Percentiles rank a stretch among this genome's conserved stretches.
These are phyloP conservation scores for Eulacestoma nigropectus DNA, from an alignment of 2,113 vertebrate species.

Conservation along the genomic window DNA sequence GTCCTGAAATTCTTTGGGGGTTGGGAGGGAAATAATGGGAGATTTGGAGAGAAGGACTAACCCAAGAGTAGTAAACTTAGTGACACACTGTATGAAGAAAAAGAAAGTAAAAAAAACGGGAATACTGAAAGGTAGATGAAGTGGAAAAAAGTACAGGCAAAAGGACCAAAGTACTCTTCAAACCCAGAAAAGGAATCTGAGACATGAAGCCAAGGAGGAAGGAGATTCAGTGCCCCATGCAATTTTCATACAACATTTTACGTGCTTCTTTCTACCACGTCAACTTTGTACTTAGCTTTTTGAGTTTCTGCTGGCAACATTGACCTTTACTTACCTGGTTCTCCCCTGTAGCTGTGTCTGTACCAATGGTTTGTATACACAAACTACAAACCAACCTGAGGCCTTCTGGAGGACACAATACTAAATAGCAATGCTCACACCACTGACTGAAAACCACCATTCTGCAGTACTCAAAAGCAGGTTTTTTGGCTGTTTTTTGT, in stretches of 20 bases:
- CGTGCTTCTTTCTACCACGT: not conserved
- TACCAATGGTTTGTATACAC: not conserved
- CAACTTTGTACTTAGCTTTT: not conserved
- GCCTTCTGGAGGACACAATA: not conserved
- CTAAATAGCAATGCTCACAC: not conserved
- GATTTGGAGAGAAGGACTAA: not conserved
- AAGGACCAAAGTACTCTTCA: not conserved
- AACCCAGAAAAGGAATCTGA: not conserved
- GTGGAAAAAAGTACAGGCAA: not conserved
- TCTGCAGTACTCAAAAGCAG: not conserved
- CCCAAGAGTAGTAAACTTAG: not conserved
- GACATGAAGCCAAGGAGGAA: not conserved
- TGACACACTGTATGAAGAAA: not conserved
- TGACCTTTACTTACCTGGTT: not conserved
- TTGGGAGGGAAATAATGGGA: not conserved
- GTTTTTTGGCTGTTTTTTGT: not conserved
- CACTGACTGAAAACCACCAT: not conserved
- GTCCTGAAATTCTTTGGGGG: not conserved
- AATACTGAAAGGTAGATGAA: not conserved
- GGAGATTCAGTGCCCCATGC: not conserved
- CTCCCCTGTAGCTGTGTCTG: not conserved
- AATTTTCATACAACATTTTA: not conserved
- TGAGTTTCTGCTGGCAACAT: not conserved
- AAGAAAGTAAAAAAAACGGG: fast-evolving
- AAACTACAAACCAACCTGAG: not conserved